Base-by-base conservation (phyloP, 2,888 invertebrate species). In the Hedya salicella region DNA sequence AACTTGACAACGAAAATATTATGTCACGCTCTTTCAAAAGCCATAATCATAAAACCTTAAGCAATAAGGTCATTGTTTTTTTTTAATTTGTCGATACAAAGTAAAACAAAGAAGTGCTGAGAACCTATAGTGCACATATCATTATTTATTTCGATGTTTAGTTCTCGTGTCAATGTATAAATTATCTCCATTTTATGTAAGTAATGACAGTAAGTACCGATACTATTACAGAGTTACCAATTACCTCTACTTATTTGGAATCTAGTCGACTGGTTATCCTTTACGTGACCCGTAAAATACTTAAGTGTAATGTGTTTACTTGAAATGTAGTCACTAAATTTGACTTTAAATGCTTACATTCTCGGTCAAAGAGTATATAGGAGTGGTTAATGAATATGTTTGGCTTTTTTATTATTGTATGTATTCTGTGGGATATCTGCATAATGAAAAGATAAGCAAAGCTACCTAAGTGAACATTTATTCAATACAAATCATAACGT, bases 11-110 rank as follows among this genome's bases (percentile, higher is more conserved):
- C 30, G 32, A 57, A 32, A 46, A n/a, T 6, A 32, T 57, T 57
- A 40, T 54, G 57, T 57, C n/a, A 19, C 42, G 32, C 48, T 11
- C 16, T 25, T 42, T 42, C 3, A 19, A 42, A 49, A 32, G 3
- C 19, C 56, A 50, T 42, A 32, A 4, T 32, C 56, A 50, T 42
- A 32, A 19, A 63, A 49, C 19, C 17, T 16, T 44, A 40, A 40
- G 48, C 4, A 21, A 32, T 32, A 19, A 32, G 11, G 56, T 30
- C 49, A 42, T 56, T 42, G 42, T 57, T 56, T 46, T 39, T 57
- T 56, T 46, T 39, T n/a, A 48, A 54, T 19, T 48, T 40, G 14
- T 30, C 14, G 39, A 59, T 61, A 66, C 66, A 66, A 61, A 39
- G 66, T 65, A 46, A 30, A 5, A 65, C 52, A 65, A 59, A 30